Percentiles rank a stretch among this genome's conserved stretches.
These are phyloP conservation scores for Paedocypris micromegethes DNA, from an alignment of 2,797 vertebrate genomes.

Conservation along the genomic window DNA sequence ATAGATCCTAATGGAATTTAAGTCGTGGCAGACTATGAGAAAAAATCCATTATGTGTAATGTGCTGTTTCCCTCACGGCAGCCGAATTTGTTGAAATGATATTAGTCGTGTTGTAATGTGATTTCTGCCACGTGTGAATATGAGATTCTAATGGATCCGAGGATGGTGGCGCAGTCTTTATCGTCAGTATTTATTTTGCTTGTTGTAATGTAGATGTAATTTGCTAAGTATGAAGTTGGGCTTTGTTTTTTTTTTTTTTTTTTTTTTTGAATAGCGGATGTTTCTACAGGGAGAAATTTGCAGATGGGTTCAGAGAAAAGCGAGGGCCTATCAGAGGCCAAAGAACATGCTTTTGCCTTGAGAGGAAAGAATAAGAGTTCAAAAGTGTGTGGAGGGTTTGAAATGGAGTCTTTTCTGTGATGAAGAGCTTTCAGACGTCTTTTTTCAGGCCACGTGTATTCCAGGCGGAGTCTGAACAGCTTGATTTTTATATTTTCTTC, in stretches of 20 bases:
- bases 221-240: constrained; percentile 67
- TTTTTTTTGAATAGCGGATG: not conserved
- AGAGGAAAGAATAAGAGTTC: constrained; percentile 30
- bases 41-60: constrained; percentile 77
- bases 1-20: constrained; percentile 38
- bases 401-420: constrained; percentile 29
- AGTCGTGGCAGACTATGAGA: constrained; percentile 26
- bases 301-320: constrained; percentile 27
- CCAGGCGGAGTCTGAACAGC: constrained; percentile 23
- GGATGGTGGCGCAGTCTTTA: constrained; percentile 74
- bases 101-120: constrained; percentile 74
- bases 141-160: constrained; percentile 79
- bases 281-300: constrained; percentile 19
- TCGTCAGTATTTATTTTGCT: constrained; percentile 73
- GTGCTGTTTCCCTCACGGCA: constrained; percentile 61
- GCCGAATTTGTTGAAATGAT: constrained; percentile 66
- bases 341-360: constrained; percentile 28
- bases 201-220: constrained; percentile 74
- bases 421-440: constrained; percentile 34
- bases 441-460: constrained; percentile 16
- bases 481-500: constrained; percentile 16
- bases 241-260: constrained; percentile 31
- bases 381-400: constrained; percentile 18
- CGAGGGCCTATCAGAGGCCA: constrained; percentile 32
- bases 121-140: constrained; percentile 74